Base-by-base conservation (phyloP, 2,113 vertebrate genomes). In the Chaetodon trifascialis region DNA sequence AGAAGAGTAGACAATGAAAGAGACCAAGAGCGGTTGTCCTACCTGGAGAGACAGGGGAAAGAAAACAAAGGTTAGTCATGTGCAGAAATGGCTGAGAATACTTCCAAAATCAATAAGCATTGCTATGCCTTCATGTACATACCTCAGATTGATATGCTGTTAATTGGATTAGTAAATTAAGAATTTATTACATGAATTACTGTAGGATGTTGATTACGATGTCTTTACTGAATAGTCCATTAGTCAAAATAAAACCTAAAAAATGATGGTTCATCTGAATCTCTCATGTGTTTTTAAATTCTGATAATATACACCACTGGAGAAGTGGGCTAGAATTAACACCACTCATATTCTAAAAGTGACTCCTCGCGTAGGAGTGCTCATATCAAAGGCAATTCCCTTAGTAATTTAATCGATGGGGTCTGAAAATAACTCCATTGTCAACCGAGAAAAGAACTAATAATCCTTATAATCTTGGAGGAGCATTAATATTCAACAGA, bases 401-500 rank as follows among this genome's bases (percentile, higher is more conserved):
- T 86, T 80, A 91, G 88, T 93, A 85, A 92, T 95, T 94, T 91
- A 96, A 96, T 95, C 93, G 92, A 95, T 95, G 84, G 68, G 90
- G 94, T 94, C 92, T 94, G 91, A 95, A 93, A 92, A 96, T 95
- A 95, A 96, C 88, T 89, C 87, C 91, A 94, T 93, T 95, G 85
- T 94, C 92, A 93, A 93, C 93, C 91, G 82, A 95, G 91, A 96
- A 94, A 95, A 93, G 88, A 80, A 88, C 75, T 85, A 93, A 94
- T 92, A 95, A 96, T 97, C 93, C 94, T 91, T 93, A 93, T 93
- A 95, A 94, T 96, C 93, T 96, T 94, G 92, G 91, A 93, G 91
- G 90, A 78, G 91, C 89, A 95, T 95, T 96, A 96, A 95, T 96
- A 97, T 96, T 95, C 95, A 95, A 75, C 83, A 93, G 93, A 96